Evolutionary conservation across 2,113 vertebrate genomes (phyloP), one percentile per base, ranked within the genome.

Genomic region (Microtus richardsoni): DNA sequence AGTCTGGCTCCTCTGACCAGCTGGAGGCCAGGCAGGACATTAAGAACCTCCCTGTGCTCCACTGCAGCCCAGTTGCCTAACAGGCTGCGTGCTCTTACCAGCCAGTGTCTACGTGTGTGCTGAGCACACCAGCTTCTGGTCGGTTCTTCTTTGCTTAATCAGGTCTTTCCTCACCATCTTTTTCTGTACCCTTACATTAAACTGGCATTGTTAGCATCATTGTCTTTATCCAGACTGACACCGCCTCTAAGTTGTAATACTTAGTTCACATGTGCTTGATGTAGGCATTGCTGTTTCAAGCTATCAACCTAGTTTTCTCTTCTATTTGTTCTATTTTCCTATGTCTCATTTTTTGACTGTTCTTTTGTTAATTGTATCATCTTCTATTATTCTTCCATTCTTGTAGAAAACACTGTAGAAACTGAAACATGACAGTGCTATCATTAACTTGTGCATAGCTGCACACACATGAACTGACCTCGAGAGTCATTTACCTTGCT

Each of bases 391-490:
- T 83, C 22, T 82, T 93, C 71, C 68, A 62, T 54, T 74, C 36
- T 79, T 80, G 66, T 73, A 49, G n/a, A 47, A 90, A 91, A 64
- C 22, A 88, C n/a, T 22, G 60, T 11, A 87, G 68, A 92, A 92
- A 87, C 8, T 21, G 16, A 89, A 92, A 64, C 13, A 39, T 10
- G 17, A 7, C 30, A 52, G 14, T 36, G 7, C 13, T 52, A 49
- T 36, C 44, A 47, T 30, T 49, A 68, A 60, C n/a, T n/a, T n/a
- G n/a, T 21, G 8, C 9, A 1, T 8, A 9, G 30, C 3, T 33
- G 28, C 7, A 47, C 47, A 17, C 14, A 30, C 44, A 49, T 49
- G 75, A 7, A 47, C 2, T 47, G 17, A 33, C 77, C 12, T 47
- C 16, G 2, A n/a, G 39, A 28, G 26, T 26, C 41, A 47, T 77